Conservation (phyloP, 2,113 vertebrate species). For the Asarcornis scutulata region DNA sequence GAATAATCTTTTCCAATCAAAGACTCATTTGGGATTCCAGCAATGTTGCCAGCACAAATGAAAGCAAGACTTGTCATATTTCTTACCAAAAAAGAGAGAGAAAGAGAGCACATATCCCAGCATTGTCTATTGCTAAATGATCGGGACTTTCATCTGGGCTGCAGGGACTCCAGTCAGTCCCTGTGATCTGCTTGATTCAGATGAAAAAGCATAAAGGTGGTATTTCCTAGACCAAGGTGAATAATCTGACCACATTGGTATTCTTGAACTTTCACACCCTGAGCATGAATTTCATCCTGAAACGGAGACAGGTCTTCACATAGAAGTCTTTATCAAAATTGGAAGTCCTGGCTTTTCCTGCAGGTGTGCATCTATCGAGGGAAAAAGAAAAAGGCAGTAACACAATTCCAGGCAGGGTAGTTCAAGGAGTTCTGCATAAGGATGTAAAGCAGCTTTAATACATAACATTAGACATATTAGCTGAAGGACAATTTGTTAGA, state of each 20-base stretch:
- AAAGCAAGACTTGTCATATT: not conserved
- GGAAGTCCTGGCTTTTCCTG: not conserved
- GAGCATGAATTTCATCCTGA: not conserved
- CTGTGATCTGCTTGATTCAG: not conserved
- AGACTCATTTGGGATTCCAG: not conserved
- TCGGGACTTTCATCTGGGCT: rapidly evolving
- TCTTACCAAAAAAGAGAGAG: not conserved
- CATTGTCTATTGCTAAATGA: not conserved
- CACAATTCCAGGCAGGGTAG: not conserved
- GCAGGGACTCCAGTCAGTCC: not conserved
- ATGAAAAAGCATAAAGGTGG: not conserved
- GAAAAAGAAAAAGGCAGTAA: not conserved
- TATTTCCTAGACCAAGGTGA: not conserved
- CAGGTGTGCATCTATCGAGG: not conserved
- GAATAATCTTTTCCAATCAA: not conserved
- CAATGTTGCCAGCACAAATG: rapidly evolving
- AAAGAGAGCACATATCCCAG: not conserved
- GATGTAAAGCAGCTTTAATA: not conserved
- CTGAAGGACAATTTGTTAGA: not conserved
- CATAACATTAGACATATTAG: no score
- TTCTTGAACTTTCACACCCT: not conserved
- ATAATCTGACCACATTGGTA: not conserved
- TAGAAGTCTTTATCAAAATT: not conserved
- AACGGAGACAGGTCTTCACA: rapidly evolving
- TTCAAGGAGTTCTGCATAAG: not conserved